A percentile compares a stretch with the other conserved stretches of the same genome.
Conservation (phyloP, 1,140 invertebrate species). For the Melanaphis sacchari region DNA sequence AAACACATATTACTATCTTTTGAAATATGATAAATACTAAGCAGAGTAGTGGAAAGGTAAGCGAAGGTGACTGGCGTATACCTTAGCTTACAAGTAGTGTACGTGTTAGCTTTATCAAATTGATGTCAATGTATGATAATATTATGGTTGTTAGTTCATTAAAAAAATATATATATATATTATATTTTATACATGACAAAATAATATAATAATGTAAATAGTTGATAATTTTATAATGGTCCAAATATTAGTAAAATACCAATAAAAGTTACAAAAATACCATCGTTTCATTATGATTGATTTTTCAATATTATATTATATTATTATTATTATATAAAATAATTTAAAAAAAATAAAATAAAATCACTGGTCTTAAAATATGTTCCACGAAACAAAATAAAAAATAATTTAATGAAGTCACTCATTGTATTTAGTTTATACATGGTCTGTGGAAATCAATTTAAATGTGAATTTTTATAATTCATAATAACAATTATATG, state of each 20-base stretch:
- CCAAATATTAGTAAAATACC: neutral
- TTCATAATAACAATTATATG: too few species aligned
- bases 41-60: neutral
- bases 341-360: neutral
- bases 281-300: neutral
- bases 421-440: neutral
- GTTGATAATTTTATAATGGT: neutral
- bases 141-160: neutral
- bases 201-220: neutral
- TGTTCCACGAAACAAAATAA: neutral
- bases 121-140: neutral
- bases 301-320: neutral
- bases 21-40: neutral
- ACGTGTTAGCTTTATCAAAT: neutral
- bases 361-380: neutral
- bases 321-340: neutral
- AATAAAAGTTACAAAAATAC: too few species aligned
- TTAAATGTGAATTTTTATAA: too few species aligned
- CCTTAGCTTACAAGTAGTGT: neutral
- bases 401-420: neutral
- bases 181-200: neutral
- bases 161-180: too few species aligned
- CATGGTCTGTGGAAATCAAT: too few species aligned
- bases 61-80: neutral
- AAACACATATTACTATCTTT: constrained; percentile 1